A percentile compares a stretch with the other conserved stretches of the same genome.
phyloP scores from a whole-genome alignment of 2,797 vertebrate species.

The Rousettus madagascariensis region DNA sequence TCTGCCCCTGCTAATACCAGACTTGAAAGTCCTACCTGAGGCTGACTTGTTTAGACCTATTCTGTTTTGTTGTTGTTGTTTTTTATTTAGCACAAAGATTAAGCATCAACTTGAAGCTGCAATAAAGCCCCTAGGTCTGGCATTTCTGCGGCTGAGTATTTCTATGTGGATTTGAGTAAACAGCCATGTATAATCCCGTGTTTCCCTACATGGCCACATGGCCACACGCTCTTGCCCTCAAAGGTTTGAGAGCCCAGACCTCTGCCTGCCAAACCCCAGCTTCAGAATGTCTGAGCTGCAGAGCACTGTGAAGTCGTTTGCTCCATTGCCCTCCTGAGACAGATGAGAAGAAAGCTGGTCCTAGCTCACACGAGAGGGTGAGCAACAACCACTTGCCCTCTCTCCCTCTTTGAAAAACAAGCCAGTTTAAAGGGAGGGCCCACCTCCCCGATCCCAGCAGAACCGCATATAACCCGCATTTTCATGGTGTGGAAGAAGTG shows the following conservation, averaged over 20 bases:
- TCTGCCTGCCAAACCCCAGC: background rate
- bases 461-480: background rate
- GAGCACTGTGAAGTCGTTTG: background rate
- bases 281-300: background rate
- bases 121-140: background rate
- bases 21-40: background rate
- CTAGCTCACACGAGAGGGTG: background rate
- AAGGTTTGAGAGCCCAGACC: background rate
- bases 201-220: background rate
- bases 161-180: slow-evolving; percentile 24
- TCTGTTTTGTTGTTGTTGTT: background rate
- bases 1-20: rapidly evolving
- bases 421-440: background rate
- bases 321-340: background rate
- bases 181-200: background rate
- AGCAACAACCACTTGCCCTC: background rate
- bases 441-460: background rate
- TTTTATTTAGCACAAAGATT: slow-evolving; percentile 15
- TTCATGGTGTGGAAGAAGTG: background rate
- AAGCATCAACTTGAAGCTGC: background rate
- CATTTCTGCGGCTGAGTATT: background rate
- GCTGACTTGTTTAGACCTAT: background rate
- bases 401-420: background rate
- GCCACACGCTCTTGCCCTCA: background rate
- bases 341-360: background rate